Conservation (phyloP, 2,888 invertebrate species). For the Thecocarcelia acutangulata region DNA sequence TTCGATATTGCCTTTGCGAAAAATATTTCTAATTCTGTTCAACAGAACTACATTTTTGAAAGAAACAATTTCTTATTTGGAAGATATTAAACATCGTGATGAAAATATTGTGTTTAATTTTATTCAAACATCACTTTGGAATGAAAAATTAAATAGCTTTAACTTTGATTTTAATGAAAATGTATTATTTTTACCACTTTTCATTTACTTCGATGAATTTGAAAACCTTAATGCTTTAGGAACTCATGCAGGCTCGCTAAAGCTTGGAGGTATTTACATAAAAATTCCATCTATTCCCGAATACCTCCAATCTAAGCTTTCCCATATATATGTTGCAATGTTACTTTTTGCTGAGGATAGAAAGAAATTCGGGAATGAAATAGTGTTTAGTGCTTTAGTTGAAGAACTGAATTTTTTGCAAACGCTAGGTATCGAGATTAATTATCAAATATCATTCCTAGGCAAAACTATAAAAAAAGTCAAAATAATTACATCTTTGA, state of each 20-base stretch:
- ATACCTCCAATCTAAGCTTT: conserved; percentile 38
- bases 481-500: conserved; percentile 31
- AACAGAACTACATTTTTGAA: conserved; percentile 27
- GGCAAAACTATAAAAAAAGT: neutral
- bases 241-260: conserved; percentile 45
- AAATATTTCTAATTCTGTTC: conserved; percentile 21
- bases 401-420: conserved; percentile 39
- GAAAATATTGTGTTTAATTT: conserved; percentile 20
- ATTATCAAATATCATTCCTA: neutral
- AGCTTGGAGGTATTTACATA: conserved; percentile 49
- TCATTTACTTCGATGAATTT: conserved; percentile 57
- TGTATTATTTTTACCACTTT: conserved; percentile 34
- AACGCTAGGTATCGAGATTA: conserved; percentile 20
- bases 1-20: conserved; percentile 19
- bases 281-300: conserved; percentile 44
- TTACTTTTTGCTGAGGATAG: conserved; percentile 51
- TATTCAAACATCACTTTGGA: conserved; percentile 30
- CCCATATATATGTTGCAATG: conserved; percentile 46
- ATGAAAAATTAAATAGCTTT: conserved; percentile 2
- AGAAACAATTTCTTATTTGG: conserved; percentile 30
- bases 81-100: conserved; percentile 9
- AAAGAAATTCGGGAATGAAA: conserved; percentile 34
- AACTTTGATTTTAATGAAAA: neutral
- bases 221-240: conserved; percentile 43
- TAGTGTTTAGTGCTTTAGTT: conserved; percentile 17